A percentile compares a stretch with the other conserved stretches of the same genome.
Conservation (phyloP, 2,797 vertebrate genomes). For the Lophotriccus pileatus region DNA sequence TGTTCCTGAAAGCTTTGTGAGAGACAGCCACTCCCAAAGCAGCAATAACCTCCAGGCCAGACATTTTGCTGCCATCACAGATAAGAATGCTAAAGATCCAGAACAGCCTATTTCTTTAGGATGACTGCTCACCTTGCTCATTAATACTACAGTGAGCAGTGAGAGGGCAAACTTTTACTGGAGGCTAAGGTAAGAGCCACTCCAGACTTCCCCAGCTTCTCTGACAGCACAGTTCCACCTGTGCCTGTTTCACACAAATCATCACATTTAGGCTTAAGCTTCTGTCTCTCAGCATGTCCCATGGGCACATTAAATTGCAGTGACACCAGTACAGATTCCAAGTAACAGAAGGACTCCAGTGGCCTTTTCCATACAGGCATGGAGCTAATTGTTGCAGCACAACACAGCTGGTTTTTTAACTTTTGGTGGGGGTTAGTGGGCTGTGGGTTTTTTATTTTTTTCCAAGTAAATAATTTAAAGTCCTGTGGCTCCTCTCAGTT, state of each 20-base stretch:
- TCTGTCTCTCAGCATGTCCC: not conserved
- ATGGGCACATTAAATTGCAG: not conserved
- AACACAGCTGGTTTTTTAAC: not conserved
- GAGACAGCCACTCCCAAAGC: not conserved
- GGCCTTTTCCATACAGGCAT: not conserved
- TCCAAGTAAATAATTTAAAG: not conserved
- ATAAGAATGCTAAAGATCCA: not conserved
- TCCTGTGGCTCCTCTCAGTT: not conserved
- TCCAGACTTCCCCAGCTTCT: not conserved
- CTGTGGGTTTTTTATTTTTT: not conserved
- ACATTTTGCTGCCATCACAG: not conserved
- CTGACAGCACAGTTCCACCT: not conserved
- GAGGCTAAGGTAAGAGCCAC: not conserved
- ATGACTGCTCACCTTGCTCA: not conserved
- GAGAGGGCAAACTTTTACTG: not conserved
- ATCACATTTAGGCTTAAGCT: not conserved
- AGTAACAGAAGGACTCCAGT: not conserved
- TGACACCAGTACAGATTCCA: not conserved
- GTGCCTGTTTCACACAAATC: not conserved
- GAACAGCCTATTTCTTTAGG: not conserved
- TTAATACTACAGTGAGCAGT: not conserved
- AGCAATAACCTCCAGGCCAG: not conserved
- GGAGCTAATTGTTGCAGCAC: not conserved
- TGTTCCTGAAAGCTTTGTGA: not conserved
- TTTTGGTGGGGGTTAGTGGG: fast-evolving